Base-by-base conservation (phyloP, 1,140 invertebrate species). In the Aradophagus sp. region DNA sequence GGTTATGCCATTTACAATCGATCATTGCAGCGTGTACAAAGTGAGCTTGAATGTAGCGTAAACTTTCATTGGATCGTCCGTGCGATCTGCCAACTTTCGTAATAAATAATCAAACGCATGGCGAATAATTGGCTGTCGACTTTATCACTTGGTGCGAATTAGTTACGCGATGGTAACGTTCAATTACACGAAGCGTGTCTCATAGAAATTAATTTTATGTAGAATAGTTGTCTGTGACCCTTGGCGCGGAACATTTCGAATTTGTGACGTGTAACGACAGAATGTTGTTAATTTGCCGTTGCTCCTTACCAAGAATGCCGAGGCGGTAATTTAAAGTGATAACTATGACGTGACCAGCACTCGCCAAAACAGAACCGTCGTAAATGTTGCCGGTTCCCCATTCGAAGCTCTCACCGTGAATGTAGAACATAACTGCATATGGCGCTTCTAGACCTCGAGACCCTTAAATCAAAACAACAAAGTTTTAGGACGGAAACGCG, bases 291-390 rank as follows among this genome's bases (percentile, higher is more conserved):
- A 69, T 50, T 69, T 11, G 34, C 19, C 32, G 55, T 34, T 48
- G 42, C 31, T 58, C 58, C 87, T 89, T 87, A 95, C 95, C 95
- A 77, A 97, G 85, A 63, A 95, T 89, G 50, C 94, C 95, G 56
- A 97, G 88, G 58, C 95, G 89, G 87, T 95, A 96, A 88, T 96
- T 97, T 73, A 97, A 85, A 19, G 93, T 96, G 75, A 97, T 90
- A 76, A 97, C 95, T 76, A 97, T 93, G 62, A 96, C 91, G 81
- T 95, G 91, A 47, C 94, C 93, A 77, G 92, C 92, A 71, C 93
- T 93, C 16, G 94, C 93, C 16, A 97, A 87, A n/a, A 95, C 92
- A 67, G 92, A 92, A 50, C 93, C 94, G 81, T 97, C 94, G 81
- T 95, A 93, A 35, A 92, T 88, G 86, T 94, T 94, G 48, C 93